These are phyloP conservation scores for Trichonephila clavata DNA, from an alignment of 1,140 invertebrate species.

Conservation along the genomic window DNA sequence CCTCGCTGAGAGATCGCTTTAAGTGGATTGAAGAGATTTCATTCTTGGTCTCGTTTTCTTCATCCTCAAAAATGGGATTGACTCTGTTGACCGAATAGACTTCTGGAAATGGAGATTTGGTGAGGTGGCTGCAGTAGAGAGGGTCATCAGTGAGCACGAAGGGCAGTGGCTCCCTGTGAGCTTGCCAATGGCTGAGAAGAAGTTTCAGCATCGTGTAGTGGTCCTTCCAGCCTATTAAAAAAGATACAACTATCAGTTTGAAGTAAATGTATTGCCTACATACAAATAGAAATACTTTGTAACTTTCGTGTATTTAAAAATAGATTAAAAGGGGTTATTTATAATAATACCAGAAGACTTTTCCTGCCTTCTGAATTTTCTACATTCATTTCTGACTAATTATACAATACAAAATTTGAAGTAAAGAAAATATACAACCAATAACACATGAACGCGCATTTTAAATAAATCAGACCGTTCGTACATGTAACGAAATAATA, in stretches of 20 bases:
- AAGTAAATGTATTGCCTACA: no score
- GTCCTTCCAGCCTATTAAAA: not conserved
- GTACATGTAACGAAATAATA: no score
- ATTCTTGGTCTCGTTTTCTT: slow-evolving; percentile 32
- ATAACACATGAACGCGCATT: no score
- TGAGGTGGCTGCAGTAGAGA: slow-evolving; percentile 70
- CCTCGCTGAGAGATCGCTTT: slow-evolving; percentile 58
- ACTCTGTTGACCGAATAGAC: slow-evolving; percentile 74
- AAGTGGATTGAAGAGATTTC: not conserved
- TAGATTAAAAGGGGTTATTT: no score
- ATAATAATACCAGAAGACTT: no score
- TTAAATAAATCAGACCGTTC: no score
- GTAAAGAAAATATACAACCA: no score
- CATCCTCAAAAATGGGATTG: slow-evolving; percentile 75
- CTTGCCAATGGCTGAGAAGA: slow-evolving; percentile 71
- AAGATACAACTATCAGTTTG: not conserved
- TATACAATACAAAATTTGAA: no score
- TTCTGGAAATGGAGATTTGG: slow-evolving; percentile 61
- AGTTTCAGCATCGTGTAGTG: slow-evolving; percentile 62
- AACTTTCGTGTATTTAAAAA: no score
- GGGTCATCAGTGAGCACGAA: slow-evolving; percentile 75
- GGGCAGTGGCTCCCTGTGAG: slow-evolving; percentile 49
- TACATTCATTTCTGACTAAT: no score
- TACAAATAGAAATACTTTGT: no score
- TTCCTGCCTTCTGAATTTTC: no score